phyloP scores from a whole-genome alignment of 1,140 invertebrate species.

The Drosophila funebris region DNA sequence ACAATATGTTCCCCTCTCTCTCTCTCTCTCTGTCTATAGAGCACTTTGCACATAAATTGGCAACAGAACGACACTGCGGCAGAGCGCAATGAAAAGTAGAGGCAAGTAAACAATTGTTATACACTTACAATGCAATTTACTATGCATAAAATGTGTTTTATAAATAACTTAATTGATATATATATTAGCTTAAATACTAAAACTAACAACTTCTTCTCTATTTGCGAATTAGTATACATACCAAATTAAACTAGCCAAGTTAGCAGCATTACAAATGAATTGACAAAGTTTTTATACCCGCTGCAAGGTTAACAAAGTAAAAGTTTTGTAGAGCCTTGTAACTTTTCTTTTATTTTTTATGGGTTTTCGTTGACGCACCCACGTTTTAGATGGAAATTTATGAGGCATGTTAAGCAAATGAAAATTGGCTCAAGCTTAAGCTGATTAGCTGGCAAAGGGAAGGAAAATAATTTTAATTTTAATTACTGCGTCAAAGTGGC shows the following conservation, averaged over 20 bases:
- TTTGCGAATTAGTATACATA: neutral
- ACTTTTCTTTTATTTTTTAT: conserved; percentile 52
- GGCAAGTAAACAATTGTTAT: neutral
- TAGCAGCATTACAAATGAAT: neutral
- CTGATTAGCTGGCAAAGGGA: conserved; percentile 61
- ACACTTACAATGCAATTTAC: neutral
- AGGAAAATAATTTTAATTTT: conserved; percentile 44
- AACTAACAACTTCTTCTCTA: neutral
- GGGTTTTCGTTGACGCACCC: conserved; percentile 48
- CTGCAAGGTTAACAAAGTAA: neutral
- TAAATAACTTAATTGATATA: too few species aligned
- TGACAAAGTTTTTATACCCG: neutral
- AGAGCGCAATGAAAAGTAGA: conserved; percentile 13
- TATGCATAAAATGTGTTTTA: neutral
- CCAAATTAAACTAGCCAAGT: neutral
- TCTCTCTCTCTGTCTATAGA: neutral
- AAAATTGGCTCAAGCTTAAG: conserved; percentile 39
- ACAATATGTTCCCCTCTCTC: neutral
- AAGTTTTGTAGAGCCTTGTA: conserved; percentile 28
- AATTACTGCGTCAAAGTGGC: conserved; percentile 73
- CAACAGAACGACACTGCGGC: conserved; percentile 45
- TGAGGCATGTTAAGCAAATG: conserved; percentile 65
- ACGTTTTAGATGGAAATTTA: conserved; percentile 56
- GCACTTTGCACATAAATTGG: conserved; percentile 72
- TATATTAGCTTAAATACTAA: too few species aligned